These are phyloP conservation scores for Nebria brevicollis DNA, from an alignment of 2,888 invertebrate genomes.

Conservation along the genomic window DNA sequence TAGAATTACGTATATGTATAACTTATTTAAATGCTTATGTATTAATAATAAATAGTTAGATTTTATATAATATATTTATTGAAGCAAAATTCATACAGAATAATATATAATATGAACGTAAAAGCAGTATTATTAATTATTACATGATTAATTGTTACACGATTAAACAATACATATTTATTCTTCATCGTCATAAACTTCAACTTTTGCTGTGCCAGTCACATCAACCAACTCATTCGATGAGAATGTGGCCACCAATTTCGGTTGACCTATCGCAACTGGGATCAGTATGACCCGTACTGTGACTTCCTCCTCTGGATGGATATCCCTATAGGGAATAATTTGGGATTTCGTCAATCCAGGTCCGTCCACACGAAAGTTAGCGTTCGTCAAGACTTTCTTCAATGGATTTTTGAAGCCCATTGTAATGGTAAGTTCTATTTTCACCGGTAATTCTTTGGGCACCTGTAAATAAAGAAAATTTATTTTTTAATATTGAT, in stretches of 20 bases:
- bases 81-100: too few species aligned
- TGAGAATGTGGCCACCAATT: slow-evolving; percentile 76
- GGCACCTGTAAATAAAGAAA: slow-evolving; percentile 65
- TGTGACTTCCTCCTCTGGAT: slow-evolving; percentile 66
- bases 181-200: slow-evolving; percentile 63
- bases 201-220: slow-evolving; percentile 72
- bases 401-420: slow-evolving; percentile 79
- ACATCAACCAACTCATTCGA: slow-evolving; percentile 77
- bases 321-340: slow-evolving; percentile 67
- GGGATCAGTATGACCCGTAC: slow-evolving; percentile 71
- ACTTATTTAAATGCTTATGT: too few species aligned
- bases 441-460: slow-evolving; percentile 68
- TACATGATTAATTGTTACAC: too few species aligned
- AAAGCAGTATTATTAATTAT: neutral
- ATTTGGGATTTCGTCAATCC: slow-evolving; percentile 71
- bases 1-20: too few species aligned
- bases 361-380: slow-evolving; percentile 76
- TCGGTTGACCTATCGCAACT: slow-evolving; percentile 71
- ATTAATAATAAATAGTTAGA: too few species aligned
- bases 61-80: too few species aligned
- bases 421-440: slow-evolving; percentile 67
- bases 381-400: slow-evolving; percentile 71
- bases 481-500: too few species aligned
- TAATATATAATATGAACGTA: neutral
- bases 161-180: slow-evolving; percentile 29